A percentile compares a stretch with the other conserved stretches of the same genome.
Conservation (phyloP, 2,797 vertebrate species). For the Tenualosa thibaudeaui region DNA sequence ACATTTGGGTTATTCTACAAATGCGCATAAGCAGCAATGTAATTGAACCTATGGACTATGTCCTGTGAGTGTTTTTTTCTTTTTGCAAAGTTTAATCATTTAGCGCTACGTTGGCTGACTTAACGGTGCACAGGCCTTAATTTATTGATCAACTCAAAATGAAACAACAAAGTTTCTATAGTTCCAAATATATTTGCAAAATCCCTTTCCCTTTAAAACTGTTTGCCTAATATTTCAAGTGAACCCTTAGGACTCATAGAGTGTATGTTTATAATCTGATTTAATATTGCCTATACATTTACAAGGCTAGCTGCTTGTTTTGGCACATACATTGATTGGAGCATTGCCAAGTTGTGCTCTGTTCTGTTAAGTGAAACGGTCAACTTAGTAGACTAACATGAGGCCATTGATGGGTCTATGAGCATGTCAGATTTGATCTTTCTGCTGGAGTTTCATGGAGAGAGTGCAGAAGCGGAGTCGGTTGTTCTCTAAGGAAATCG, state of each 20-base stretch:
- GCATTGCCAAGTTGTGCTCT: not conserved
- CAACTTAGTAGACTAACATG: not conserved
- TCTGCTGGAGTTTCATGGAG: not conserved
- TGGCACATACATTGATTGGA: not conserved
- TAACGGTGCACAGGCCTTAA: not conserved
- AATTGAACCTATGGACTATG: not conserved
- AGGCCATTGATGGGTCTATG: not conserved
- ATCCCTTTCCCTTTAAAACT: too few species aligned
- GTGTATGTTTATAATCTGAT: too few species aligned
- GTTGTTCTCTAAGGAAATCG: not conserved
- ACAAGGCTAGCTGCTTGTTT: too few species aligned
- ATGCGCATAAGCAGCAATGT: not conserved
- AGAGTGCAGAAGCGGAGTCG: not conserved
- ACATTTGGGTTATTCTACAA: not conserved
- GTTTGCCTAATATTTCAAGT: too few species aligned
- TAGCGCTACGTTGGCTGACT: not conserved
- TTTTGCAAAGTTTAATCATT: not conserved
- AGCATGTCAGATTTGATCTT: not conserved
- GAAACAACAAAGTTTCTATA: not conserved
- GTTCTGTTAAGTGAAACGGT: not conserved
- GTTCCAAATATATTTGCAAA: not conserved
- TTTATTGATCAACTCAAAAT: not conserved
- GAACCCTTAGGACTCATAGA: not conserved
- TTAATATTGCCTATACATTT: too few species aligned
- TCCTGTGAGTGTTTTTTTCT: not conserved